These are phyloP conservation scores for Catharus bicknelli DNA, from an alignment of 2,113 vertebrate species.

Conservation along the genomic window DNA sequence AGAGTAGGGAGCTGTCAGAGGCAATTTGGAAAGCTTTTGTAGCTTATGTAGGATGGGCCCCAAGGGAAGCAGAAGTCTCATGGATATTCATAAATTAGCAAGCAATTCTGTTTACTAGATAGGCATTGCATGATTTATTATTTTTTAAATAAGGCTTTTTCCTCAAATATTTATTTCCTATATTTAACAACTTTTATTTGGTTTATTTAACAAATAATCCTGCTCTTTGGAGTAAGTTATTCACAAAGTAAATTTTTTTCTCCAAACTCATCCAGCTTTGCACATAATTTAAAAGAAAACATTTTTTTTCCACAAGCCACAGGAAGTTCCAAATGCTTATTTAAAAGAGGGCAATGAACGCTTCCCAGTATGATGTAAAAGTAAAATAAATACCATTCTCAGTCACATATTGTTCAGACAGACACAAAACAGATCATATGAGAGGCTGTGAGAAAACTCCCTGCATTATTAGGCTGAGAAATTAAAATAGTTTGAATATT, in stretches of 20 bases:
- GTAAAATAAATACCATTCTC: slow-evolving; percentile 38
- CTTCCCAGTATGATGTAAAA: slow-evolving; percentile 13
- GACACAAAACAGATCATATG: slow-evolving; percentile 13
- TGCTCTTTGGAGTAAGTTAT: background rate
- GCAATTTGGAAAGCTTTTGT: background rate
- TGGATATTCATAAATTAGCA: background rate
- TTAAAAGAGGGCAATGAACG: slow-evolving; percentile 5
- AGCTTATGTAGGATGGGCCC: background rate
- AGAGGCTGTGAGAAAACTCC: slow-evolving; percentile 2
- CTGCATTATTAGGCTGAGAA: background rate
- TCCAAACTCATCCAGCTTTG: background rate
- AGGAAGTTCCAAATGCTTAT: slow-evolving; percentile 17
- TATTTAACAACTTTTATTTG: background rate
- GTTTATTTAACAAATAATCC: background rate
- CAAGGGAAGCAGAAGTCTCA: background rate
- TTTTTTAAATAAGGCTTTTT: background rate
- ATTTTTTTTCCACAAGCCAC: background rate
- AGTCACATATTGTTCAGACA: slow-evolving; percentile 2
- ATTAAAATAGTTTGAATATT: background rate
- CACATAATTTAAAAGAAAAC: background rate
- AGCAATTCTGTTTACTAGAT: background rate
- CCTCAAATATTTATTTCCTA: background rate
- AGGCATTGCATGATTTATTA: background rate
- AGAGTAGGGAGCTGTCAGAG: background rate
- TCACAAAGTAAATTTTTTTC: background rate